Evolutionary conservation across 2,113 vertebrate species (phyloP).

Genomic region (Euleptes europaea): DNA sequence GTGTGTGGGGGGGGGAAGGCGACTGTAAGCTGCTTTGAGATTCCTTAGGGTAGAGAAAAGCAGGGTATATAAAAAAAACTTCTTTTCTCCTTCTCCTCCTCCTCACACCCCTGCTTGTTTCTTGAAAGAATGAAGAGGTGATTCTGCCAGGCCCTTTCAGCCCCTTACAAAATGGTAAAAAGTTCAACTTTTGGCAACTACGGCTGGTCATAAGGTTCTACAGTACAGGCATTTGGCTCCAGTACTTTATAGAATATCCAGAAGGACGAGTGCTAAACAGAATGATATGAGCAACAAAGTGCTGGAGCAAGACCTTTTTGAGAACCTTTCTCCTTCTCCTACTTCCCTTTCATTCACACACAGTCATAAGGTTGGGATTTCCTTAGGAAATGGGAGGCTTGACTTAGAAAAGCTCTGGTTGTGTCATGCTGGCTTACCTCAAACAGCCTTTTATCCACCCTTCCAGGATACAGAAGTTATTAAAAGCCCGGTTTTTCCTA

Average conservation of each 20-base stretch:
- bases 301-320: not conserved
- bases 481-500: not conserved
- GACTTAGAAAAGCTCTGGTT: not conserved
- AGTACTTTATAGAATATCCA: not conserved
- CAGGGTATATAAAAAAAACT: too few species aligned
- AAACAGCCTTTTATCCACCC: not conserved
- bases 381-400: conserved; percentile 29
- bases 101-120: too few species aligned
- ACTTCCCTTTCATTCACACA: rapidly evolving
- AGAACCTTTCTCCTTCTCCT: not conserved
- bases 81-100: too few species aligned
- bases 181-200: not conserved
- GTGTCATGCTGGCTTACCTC: not conserved
- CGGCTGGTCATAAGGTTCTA: not conserved
- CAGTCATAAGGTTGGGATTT: conserved; percentile 49
- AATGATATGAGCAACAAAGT: rapidly evolving
- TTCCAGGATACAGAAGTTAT: conserved; percentile 5
- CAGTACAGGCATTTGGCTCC: too few species aligned
- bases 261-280: not conserved
- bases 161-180: too few species aligned
- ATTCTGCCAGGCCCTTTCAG: too few species aligned
- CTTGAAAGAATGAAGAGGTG: too few species aligned
- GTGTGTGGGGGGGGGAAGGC: too few species aligned
- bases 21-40: too few species aligned
- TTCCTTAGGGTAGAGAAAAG: too few species aligned